A percentile compares a stretch with the other conserved stretches of the same genome.
Conservation (phyloP, 2,888 invertebrate genomes). For the Pachymerium ferrugineum region DNA sequence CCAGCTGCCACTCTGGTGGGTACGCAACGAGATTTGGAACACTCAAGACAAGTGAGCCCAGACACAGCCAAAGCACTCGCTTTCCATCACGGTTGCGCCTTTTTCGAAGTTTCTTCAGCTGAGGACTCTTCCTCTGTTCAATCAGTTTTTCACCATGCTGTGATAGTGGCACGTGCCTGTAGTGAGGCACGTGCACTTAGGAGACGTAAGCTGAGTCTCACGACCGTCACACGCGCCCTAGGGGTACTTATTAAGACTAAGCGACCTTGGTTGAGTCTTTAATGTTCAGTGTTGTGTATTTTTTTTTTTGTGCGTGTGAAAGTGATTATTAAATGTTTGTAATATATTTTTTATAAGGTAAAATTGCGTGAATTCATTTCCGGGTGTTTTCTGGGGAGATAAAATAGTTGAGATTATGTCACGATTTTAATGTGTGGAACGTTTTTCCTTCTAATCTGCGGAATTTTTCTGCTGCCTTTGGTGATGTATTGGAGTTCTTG, state of each 20-base stretch:
- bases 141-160: conserved; percentile 31
- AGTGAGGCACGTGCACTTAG: conserved; percentile 28
- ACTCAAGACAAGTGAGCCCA: conserved; percentile 36
- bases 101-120: conserved; percentile 37
- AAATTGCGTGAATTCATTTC: no score
- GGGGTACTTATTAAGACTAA: conserved; percentile 10
- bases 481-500: no score
- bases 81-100: conserved; percentile 35
- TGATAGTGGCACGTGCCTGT: conserved; percentile 29
- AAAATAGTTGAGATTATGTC: no score
- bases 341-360: no score
- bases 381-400: no score
- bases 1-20: conserved; percentile 45
- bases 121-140: conserved; percentile 34
- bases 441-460: no score
- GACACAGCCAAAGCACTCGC: conserved; percentile 35
- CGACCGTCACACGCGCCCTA: neutral
- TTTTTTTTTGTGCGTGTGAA: no score
- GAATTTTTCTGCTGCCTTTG: no score
- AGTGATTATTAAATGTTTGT: no score
- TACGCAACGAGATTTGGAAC: conserved; percentile 37
- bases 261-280: conserved; percentile 8
- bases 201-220: conserved; percentile 13
- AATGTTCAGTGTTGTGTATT: no score
- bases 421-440: no score